Evolutionary conservation across 2,888 invertebrate genomes (phyloP), one percentile per base, ranked within the genome.

Genomic region (Drosophila borealis): DNA sequence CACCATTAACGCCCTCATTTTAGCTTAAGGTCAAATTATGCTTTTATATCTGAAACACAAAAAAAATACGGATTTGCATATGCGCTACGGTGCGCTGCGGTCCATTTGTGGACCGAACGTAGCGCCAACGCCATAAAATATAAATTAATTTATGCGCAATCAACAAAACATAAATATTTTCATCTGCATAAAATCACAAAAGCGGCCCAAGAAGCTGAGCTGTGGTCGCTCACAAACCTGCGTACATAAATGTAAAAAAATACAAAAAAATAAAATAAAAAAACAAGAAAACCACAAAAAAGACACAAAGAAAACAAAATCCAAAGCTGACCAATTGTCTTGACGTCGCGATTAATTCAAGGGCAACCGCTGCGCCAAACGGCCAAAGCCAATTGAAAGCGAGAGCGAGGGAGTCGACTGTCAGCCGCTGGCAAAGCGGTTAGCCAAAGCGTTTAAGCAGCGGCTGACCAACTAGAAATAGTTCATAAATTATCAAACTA

Each of bases 1-100:
- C 90, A 78, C 84, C 88, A 88, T 89, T 84, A 88, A 89, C 89
- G 90, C 90, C 89, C 89, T 90, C 90, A 80, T 90, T 85, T 90
- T 72, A 68, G 75, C 84, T 80, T 80, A 88, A 90, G 89, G 89
- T 90, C 90, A 84, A 88, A 78, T 79, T 80, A 87, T 87, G 81
- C 79, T 86, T 88, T 83, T 83, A 71, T 81, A 72, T 82, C 66
- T 66, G 50, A 80, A 44, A 63, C 14, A 64, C 65, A 70, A 36
- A 56, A 57, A 14, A 57, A 39, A 61, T 44, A 64, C 66, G 54
- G 48, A 88, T 89, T 88, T 86, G 88, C 89, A 89, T 89, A 84
- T 69, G 70, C 55, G 53, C 53, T 41, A 33, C 62, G 62, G 34
- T 51, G 74, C 63, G 62, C 56, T 62, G 74, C 80, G 83, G 88